These are phyloP conservation scores for Leptinotarsa haldemani DNA, from an alignment of 2,888 invertebrate genomes.

Conservation along the genomic window DNA sequence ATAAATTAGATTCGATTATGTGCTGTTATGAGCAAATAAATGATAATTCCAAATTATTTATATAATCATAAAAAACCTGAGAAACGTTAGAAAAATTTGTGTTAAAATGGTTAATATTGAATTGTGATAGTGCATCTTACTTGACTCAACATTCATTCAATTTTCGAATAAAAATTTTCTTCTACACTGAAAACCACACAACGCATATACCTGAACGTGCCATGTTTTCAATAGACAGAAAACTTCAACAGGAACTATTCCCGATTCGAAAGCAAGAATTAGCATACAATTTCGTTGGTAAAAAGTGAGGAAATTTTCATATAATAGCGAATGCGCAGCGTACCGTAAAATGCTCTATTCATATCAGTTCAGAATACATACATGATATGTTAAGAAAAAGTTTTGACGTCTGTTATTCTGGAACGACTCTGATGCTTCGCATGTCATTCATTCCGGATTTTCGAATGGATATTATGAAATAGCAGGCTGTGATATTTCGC, in stretches of 20 bases:
- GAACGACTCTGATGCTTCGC: constrained; percentile 40
- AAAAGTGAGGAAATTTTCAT: constrained; percentile 50
- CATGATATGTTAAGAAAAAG: constrained; percentile 51
- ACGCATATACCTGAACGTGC: constrained; percentile 15
- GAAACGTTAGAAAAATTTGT: too few species aligned
- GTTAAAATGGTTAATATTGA: too few species aligned
- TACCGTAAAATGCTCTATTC: constrained; percentile 48
- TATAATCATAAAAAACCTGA: too few species aligned
- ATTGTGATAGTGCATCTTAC: too few species aligned
- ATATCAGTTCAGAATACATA: constrained; percentile 48
- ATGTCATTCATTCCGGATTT: constrained; percentile 49
- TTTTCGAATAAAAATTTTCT: neutral
- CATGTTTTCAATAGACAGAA: constrained; percentile 35
- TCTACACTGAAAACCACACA: neutral
- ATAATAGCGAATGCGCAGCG: constrained; percentile 45
- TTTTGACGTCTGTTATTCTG: constrained; percentile 49
- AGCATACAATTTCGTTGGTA: constrained; percentile 48
- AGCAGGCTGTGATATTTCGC: constrained; percentile 27
- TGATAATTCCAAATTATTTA: too few species aligned
- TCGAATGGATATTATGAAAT: constrained; percentile 48
- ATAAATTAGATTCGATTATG: too few species aligned
- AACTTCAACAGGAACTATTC: constrained; percentile 45
- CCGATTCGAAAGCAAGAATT: constrained; percentile 41
- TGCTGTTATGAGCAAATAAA: too few species aligned
- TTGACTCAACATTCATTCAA: too few species aligned